A percentile compares a stretch with the other conserved stretches of the same genome.
phyloP scores from a whole-genome alignment of 30 jellyfish, hydroid and myxozoan species.

The Aurelia sp. region DNA sequence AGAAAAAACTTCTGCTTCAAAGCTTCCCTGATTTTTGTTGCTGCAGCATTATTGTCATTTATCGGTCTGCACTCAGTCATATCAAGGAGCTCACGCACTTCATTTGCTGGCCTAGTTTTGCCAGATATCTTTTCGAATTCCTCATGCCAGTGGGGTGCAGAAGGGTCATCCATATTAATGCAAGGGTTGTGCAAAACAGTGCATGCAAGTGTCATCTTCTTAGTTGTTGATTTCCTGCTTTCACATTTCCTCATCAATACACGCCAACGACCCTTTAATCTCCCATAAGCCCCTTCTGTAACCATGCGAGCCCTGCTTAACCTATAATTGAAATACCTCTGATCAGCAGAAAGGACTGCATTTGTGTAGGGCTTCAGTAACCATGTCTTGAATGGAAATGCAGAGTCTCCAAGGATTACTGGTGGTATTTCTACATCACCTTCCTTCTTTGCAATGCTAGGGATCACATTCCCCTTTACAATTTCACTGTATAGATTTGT shows the following conservation, averaged over 20 bases:
- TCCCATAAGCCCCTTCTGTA: neutral
- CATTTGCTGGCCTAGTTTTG: slow-evolving; percentile 13
- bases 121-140: neutral
- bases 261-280: neutral
- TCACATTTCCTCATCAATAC: neutral
- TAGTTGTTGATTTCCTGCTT: neutral
- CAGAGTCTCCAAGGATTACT: too few species aligned
- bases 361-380: too few species aligned
- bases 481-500: slow-evolving; percentile 21
- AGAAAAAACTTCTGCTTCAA: slow-evolving; percentile 20
- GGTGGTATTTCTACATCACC: too few species aligned
- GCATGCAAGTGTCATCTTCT: neutral
- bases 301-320: too few species aligned
- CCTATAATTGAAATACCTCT: too few species aligned
- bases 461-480: neutral
- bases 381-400: too few species aligned
- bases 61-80: slow-evolving; percentile 19
- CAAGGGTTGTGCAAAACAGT: neutral
- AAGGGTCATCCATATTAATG: neutral
- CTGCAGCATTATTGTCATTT: slow-evolving; percentile 6
- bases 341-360: too few species aligned
- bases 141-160: neutral
- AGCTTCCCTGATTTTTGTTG: slow-evolving; percentile 3
- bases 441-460: too few species aligned
- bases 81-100: slow-evolving; percentile 18